phyloP scores from a whole-genome alignment of 2,888 invertebrate genomes.

The Heliconius aoede region DNA sequence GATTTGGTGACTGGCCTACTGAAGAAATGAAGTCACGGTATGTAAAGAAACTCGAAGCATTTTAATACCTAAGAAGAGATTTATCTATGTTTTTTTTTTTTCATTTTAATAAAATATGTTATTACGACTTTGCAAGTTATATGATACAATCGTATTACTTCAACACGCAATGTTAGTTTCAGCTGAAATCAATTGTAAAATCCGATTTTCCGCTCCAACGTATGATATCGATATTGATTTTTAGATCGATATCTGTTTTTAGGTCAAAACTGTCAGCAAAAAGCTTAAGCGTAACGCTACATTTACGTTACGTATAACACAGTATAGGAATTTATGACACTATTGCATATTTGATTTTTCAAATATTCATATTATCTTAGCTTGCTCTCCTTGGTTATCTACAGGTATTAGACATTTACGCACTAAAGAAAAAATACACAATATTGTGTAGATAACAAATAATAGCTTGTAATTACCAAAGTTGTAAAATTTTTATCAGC shows the following conservation, averaged over 20 bases:
- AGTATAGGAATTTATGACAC: not conserved
- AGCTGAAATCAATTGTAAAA: constrained; percentile 22
- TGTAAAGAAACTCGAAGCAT: constrained; percentile 35
- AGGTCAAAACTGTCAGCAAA: constrained; percentile 19
- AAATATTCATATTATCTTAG: not conserved
- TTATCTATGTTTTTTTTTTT: not conserved
- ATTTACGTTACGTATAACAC: not conserved
- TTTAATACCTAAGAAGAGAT: not conserved
- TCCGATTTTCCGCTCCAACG: constrained; percentile 19
- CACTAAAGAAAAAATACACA: not conserved
- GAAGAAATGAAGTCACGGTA: constrained; percentile 91
- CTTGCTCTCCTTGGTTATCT: not conserved
- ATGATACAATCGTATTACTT: constrained; percentile 14
- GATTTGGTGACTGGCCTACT: constrained; percentile 90
- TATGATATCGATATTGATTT: constrained; percentile 15
- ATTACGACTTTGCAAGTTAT: not conserved
- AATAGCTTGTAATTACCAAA: not conserved
- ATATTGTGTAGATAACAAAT: not conserved
- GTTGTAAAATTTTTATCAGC: not conserved
- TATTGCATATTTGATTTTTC: not conserved
- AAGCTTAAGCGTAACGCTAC: not conserved
- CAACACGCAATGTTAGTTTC: constrained; percentile 13
- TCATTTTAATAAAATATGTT: not conserved
- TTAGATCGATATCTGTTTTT: constrained; percentile 5
- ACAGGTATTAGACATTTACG: not conserved